Percentiles rank a stretch among this genome's conserved stretches.
Conservation (phyloP, 1,140 invertebrate genomes). For the Philopotamus ludificatus region DNA sequence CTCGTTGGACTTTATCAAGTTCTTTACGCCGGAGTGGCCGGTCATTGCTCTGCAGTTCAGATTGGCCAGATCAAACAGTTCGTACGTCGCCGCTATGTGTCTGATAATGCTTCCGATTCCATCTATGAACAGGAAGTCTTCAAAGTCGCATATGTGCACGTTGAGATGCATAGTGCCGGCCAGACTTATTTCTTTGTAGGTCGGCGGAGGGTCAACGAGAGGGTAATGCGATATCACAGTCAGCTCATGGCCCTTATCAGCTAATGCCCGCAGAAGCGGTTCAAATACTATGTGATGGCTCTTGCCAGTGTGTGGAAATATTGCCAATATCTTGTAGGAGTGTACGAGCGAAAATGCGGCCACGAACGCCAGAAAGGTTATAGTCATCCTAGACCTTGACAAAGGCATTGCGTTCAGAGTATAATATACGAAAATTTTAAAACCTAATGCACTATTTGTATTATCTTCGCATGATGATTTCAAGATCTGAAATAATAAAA, state of each 20-base stretch:
- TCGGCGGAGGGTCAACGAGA: constrained; percentile 47
- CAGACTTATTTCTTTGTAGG: constrained; percentile 55
- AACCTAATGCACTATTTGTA: too few species aligned
- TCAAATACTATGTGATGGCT: constrained; percentile 72
- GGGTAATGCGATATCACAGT: constrained; percentile 67
- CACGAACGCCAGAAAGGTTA: not conserved
- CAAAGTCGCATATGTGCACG: constrained; percentile 32
- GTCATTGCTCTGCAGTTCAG: constrained; percentile 50
- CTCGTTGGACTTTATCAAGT: constrained; percentile 49
- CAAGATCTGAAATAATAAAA: too few species aligned
- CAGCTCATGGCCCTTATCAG: constrained; percentile 63
- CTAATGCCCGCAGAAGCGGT: constrained; percentile 63
- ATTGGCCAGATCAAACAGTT: constrained; percentile 36
- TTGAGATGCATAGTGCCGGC: constrained; percentile 32
- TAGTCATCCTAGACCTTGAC: not conserved
- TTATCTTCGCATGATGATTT: too few species aligned
- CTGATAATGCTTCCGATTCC: constrained; percentile 22
- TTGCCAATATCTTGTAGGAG: constrained; percentile 55
- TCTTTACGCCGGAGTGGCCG: constrained; percentile 47
- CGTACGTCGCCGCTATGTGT: constrained; percentile 34
- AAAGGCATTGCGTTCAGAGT: too few species aligned
- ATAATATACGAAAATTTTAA: too few species aligned
- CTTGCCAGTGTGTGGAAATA: constrained; percentile 65
- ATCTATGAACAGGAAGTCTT: constrained; percentile 30
- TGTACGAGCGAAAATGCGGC: too few species aligned